phyloP scores from a whole-genome alignment of 2,888 invertebrate genomes.

The Podabrus alpinus region DNA sequence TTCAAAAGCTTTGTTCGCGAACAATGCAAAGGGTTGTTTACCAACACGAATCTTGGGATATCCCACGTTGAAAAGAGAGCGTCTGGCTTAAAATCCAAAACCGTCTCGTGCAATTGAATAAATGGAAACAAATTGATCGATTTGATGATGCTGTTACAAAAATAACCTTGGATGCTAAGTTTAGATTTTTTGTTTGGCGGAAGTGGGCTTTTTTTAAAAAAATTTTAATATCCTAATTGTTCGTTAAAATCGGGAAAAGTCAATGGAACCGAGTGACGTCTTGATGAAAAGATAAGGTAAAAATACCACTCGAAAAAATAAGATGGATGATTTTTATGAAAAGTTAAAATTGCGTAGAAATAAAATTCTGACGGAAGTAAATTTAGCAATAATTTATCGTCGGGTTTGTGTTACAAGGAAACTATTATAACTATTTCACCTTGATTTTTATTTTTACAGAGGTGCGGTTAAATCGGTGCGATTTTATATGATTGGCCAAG shows the following conservation, averaged over 20 bases:
- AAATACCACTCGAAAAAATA: neutral
- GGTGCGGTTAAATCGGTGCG: neutral
- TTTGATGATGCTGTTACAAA: neutral
- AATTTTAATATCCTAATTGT: neutral
- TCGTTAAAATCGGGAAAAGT: neutral
- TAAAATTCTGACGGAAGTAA: neutral
- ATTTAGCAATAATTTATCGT: neutral
- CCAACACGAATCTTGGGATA: neutral
- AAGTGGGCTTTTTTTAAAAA: neutral
- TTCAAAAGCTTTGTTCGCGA: neutral
- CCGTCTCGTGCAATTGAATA: neutral
- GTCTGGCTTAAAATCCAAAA: neutral
- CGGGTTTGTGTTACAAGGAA: neutral
- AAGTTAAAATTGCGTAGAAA: neutral
- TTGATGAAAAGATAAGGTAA: neutral
- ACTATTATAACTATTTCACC: neutral
- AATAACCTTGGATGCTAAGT: neutral
- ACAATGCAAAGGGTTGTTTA: neutral
- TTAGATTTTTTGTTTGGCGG: neutral
- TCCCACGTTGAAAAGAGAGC: neutral
- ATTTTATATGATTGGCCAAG: neutral
- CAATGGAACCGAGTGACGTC: neutral
- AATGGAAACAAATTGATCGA: neutral
- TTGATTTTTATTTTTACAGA: neutral
- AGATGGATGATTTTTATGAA: neutral